Base-by-base conservation (phyloP, 2,888 invertebrate species). In the Cheilosia vulpina region DNA sequence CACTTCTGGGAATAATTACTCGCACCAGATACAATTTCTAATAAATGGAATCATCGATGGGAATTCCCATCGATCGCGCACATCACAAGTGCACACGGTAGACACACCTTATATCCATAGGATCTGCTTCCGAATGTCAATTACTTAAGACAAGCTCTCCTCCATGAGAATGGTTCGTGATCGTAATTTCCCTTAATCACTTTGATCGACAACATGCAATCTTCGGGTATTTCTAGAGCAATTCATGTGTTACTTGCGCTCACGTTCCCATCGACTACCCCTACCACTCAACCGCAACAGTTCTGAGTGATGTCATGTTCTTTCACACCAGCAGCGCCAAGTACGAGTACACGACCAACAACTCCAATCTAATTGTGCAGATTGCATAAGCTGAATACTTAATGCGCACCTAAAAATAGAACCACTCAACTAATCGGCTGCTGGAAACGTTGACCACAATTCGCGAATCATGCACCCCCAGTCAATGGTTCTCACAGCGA, bases 301-400 rank as follows among this genome's bases (percentile, higher is more conserved):
- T 34, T 34, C 9, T 71, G 60, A 82, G 82, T 82, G 82, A 82
- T 82, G 82, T 82, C 77, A 82, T 82, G 82, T 66, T 60, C 60
- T 68, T 73, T 80, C 66, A 80, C 66, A 80, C 80, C 66, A 72
- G 9, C 66, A 72, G 9, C 27, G 47, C 2, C 19, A 52, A 11
- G 38, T 52, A 31, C 53, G n/a, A n/a, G 19, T 52, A 31, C 19
- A 45, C 52, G 52, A 27, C 47, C 38, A 58, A 15, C 65, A 5
- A 47, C 71, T 65, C n/a, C 82, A 66, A 57, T 82, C 82, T 72
- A 82, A 82, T 82, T 77, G 66, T 72, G 66, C 60, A 21, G 55
- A 66, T 77, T 82, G 66, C 72, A 77, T 72, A 82, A 71, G 65
- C 65, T 50, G 62, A 72, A 66, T 82, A 72, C 60, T 55, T 72